Percentiles rank a stretch among this genome's conserved stretches.
Conservation (phyloP, 1,140 invertebrate species). For the Drosophila seguyi region DNA sequence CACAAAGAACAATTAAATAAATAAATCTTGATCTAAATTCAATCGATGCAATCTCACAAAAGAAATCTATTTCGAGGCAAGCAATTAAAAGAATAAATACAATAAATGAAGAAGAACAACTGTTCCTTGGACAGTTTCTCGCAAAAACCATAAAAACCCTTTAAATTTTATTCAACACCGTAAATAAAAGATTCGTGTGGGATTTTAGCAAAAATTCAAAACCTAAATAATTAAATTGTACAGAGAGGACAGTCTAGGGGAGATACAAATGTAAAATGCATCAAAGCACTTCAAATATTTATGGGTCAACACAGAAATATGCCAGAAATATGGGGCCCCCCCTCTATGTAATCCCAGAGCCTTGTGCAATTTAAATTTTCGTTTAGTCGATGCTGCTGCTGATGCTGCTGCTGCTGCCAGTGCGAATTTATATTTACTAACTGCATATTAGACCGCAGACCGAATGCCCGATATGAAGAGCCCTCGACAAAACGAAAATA, state of each 20-base stretch:
- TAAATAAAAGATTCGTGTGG: slow-evolving; percentile 14
- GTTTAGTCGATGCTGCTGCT: slow-evolving; percentile 39
- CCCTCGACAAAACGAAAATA: slow-evolving; percentile 39
- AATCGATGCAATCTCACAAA: not conserved
- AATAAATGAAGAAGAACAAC: slow-evolving; percentile 2
- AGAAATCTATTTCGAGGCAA: not conserved
- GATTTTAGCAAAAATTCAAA: slow-evolving; percentile 14
- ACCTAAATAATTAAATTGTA: slow-evolving; percentile 35
- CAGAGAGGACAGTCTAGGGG: not conserved
- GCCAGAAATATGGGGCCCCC: slow-evolving; percentile 24
- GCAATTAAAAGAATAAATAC: slow-evolving; percentile 13
- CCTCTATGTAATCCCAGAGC: slow-evolving; percentile 7
- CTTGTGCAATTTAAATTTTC: slow-evolving; percentile 43
- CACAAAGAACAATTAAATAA: slow-evolving; percentile 2
- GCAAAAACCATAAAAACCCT: not conserved
- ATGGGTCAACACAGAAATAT: slow-evolving; percentile 54
- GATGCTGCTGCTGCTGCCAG: no score
- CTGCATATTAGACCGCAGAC: slow-evolving; percentile 58
- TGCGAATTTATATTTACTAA: slow-evolving; percentile 55
- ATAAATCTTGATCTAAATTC: slow-evolving; percentile 8
- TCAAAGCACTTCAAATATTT: slow-evolving; percentile 60
- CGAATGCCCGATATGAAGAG: slow-evolving; percentile 49
- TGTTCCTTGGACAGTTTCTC: not conserved
- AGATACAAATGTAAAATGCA: slow-evolving; percentile 45
- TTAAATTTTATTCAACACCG: slow-evolving; percentile 10